Evolutionary conservation across 2,113 vertebrate genomes (phyloP).

Genomic region (Malaclemys terrapin): DNA sequence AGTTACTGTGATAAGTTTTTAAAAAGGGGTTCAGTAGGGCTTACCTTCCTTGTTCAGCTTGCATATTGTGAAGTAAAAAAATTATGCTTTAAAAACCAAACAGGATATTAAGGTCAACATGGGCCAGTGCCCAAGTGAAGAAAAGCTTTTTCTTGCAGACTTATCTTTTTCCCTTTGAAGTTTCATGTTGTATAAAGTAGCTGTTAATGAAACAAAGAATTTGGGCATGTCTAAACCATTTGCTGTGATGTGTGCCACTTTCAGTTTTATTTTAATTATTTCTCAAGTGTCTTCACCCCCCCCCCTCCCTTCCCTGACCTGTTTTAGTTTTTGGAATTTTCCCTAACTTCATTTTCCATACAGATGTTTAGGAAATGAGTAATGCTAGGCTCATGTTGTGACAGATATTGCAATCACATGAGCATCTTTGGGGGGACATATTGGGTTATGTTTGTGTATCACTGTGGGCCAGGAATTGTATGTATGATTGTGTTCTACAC

Average conservation of each 20-base stretch:
- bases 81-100: background rate
- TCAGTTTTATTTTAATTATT: background rate
- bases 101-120: background rate
- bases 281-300: background rate
- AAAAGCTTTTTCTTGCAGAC: background rate
- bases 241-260: background rate
- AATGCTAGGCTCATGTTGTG: background rate
- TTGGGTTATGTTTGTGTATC: background rate
- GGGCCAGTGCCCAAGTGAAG: background rate
- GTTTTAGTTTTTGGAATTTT: background rate
- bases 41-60: background rate
- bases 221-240: background rate
- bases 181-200: background rate
- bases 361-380: background rate
- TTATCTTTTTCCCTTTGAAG: background rate
- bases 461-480: background rate
- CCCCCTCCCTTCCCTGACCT: background rate
- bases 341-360: background rate
- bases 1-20: background rate
- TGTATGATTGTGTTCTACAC: background rate
- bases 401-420: background rate
- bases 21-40: background rate
- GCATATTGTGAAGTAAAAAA: background rate
- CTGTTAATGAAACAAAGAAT: background rate
- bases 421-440: background rate